Evolutionary conservation across 2,113 vertebrate species (phyloP), one percentile per base, ranked within the genome.

Genomic region (Menidia beryllina): DNA sequence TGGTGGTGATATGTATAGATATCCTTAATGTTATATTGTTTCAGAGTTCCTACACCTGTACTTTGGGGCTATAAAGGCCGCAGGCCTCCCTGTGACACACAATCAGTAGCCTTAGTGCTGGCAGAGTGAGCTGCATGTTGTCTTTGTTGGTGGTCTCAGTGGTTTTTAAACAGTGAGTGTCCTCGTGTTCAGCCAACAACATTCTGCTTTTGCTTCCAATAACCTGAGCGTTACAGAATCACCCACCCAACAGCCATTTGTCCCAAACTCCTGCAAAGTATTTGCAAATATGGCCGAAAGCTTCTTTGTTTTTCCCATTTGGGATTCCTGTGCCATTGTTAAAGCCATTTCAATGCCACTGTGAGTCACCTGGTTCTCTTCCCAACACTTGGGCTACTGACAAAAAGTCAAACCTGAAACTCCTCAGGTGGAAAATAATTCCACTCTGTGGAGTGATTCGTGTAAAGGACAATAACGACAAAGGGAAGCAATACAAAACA

Each of bases 401-500:
- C 75, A n/a, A 14, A n/a, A 7, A 48, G 36, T 70, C 59, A 26
- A 58, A 70, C 30, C 39, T 63, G 61, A 65, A 61, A 20, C 70
- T 57, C 43, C 65, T 43, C 43, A 68, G 56, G 64, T 14, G 23
- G 52, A 48, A 56, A 77, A 59, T 38, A 60, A 74, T 64, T 79
- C 77, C 81, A 58, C 53, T 63, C 55, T 59, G 36, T 66, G 75
- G 81, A 79, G 36, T 0, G 36, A 65, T 30, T 59, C 23, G 55
- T 24, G 8, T 52, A 58, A 69, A 76, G 61, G 56, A 84, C 62
- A 75, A 49, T 79, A 70, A 52, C 66, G 61, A 74, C 55, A 66
- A 75, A 61, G 19, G 85, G 79, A 91, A 91, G 87, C 89, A 91
- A 93, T 93, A 92, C 81, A 76, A 88, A 82, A 92, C 81, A 82